Base-by-base conservation (phyloP, 2,113 vertebrate species). In the Cyprinus carpio region DNA sequence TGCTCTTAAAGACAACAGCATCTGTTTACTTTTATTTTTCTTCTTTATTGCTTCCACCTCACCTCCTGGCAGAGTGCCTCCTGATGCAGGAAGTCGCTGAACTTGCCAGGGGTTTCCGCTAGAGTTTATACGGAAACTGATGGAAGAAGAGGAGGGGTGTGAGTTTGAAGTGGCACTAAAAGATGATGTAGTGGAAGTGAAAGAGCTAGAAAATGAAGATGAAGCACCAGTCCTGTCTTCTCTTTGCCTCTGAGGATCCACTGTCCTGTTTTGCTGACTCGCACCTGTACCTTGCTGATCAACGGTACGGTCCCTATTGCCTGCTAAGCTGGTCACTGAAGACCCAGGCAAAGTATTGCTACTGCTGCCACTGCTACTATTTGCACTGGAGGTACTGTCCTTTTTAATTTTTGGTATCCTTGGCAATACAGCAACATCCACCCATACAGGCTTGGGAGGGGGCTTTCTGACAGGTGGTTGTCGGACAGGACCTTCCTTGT, bases 381-480 rank as follows among this genome's bases (percentile, higher is more conserved):
- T 90, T 0, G 85, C 49, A 25, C 87, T 80, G 75, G 84, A 58
- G 29, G 87, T 80, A 25, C 85, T 69, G 29, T 96, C 95, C 84
- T 92, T 95, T 91, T 94, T 97, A 89, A 98, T 95, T 95, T 97
- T 99, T 93, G 98, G 98, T 96, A 98, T 99, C 89, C 95, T 93
- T 67, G 98, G 98, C 64, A 99, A 95, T 85, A 94, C 95, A 0
- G 96, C 96, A 86, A 98, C 94, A 78, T 96, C 96, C 6, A 94
- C 93, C 95, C 94, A 94, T 81, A 92, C 92, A 6, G 95, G 93
- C 56, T 95, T 96, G 4, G 87, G 84, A 9, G 93, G 84, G 23
- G 87, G 90, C 77, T 93, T 95, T 29, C 85, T 92, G 65, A 87
- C 62, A 7, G 90, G 62, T 5, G 84, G 71, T 56, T 87, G 91